Conservation (phyloP, 2,888 invertebrate species). For the Elysia crispata region DNA sequence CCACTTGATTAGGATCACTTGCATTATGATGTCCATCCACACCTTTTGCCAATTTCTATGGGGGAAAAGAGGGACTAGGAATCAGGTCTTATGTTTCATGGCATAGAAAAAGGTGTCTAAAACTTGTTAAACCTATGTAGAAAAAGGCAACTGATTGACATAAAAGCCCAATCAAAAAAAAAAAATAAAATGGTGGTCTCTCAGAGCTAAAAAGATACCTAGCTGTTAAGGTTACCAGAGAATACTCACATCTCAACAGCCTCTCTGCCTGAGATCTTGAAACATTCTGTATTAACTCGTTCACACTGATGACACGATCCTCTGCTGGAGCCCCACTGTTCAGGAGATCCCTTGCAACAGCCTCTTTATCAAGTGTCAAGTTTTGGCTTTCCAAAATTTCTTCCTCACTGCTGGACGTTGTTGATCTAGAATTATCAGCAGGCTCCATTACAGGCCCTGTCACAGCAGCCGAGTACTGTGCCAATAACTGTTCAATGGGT, state of each 20-base stretch:
- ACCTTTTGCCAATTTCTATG: no score
- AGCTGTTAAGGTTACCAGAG: background rate
- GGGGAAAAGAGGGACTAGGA: no score
- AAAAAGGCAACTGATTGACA: background rate
- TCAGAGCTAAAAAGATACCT: no score
- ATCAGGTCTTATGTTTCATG: no score
- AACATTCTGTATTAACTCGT: constrained; percentile 73
- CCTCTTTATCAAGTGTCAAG: constrained; percentile 77
- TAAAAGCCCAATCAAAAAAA: background rate
- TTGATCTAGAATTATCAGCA: constrained; percentile 51
- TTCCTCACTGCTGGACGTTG: constrained; percentile 71
- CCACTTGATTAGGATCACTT: no score
- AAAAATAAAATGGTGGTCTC: background rate
- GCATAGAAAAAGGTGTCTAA: no score
- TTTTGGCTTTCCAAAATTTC: constrained; percentile 78
- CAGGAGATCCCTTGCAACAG: constrained; percentile 75
- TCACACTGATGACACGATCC: constrained; percentile 74
- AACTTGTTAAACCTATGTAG: no score
- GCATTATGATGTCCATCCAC: no score
- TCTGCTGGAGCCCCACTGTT: constrained; percentile 72
- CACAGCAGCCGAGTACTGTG: constrained; percentile 82
- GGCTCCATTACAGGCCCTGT: constrained; percentile 39
- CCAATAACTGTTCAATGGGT: constrained; percentile 94
- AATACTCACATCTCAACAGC: constrained; percentile 81
- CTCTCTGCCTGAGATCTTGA: constrained; percentile 79